Conservation (phyloP, 2,888 invertebrate genomes). For the Agonum fuliginosum region DNA sequence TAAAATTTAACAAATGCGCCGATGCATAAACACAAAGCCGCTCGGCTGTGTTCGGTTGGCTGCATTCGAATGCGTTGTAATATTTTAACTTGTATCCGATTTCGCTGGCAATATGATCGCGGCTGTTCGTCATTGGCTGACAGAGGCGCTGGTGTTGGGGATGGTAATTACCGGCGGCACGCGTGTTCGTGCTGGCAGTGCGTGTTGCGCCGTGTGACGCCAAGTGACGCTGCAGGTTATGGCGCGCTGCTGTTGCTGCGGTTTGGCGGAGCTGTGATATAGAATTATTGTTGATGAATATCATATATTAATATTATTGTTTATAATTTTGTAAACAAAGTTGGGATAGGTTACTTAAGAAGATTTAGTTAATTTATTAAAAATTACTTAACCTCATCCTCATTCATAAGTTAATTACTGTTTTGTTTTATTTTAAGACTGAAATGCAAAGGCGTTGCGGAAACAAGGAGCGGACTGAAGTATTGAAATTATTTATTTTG, state of each 20-base stretch:
- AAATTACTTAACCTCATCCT: no score
- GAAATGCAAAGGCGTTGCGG: no score
- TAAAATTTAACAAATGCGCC: background rate
- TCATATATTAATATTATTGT: no score
- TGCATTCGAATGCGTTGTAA: slow-evolving; percentile 30
- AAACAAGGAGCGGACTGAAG: no score
- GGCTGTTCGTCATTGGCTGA: slow-evolving; percentile 22
- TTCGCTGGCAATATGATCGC: slow-evolving; percentile 20
- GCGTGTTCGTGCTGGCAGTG: slow-evolving; percentile 13
- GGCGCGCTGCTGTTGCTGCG: slow-evolving; percentile 13
- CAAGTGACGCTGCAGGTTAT: background rate
- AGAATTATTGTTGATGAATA: no score
- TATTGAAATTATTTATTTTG: no score
- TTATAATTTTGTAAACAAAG: no score
- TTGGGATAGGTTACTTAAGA: no score
- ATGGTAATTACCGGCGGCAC: slow-evolving; percentile 34
- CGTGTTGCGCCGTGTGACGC: slow-evolving; percentile 24
- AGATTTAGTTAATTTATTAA: no score
- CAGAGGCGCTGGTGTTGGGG: background rate
- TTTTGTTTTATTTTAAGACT: no score
- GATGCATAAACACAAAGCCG: slow-evolving; percentile 31
- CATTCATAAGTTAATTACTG: no score
- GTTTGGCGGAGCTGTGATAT: no score
- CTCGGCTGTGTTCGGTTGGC: slow-evolving; percentile 4
- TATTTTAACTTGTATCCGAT: slow-evolving; percentile 38